Evolutionary conservation across 2,888 invertebrate species (phyloP), one percentile per base, ranked within the genome.

Genomic region (Trichogramma dendrolimi): DNA sequence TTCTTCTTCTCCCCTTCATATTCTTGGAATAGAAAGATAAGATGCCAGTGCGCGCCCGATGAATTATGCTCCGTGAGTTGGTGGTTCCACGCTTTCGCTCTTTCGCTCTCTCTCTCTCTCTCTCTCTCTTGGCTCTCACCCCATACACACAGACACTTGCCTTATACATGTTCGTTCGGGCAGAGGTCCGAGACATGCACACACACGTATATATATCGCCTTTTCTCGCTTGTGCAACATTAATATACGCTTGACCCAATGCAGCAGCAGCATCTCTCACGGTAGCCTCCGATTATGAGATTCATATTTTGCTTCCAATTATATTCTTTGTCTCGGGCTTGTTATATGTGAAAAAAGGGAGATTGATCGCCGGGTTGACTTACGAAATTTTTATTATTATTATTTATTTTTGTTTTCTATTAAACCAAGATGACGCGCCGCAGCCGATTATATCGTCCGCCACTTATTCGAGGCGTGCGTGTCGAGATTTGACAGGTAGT

Each of bases 221-320:
- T 27, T 27, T 27, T 27, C 27, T 27, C 27, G 27, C 27, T 27
- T 27, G 27, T 27, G 27, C 27, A 27, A 27, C 27, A 27, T 27
- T 27, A 27, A 27, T 27, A 27, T 27, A 27, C 1, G 27, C 27
- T 27, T 27, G 27, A 27, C 27, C 27, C 27, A 27, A 27, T 27
- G 27, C 27, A 27, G 27, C 27, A 27, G 27, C 27, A 27, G 27
- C 27, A 27, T 27, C 27, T 27, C 27, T 27, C 51, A 64, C 66
- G 61, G 62, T 67, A 67, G 68, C 64, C 59, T 38, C 38, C 58
- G 56, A 62, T 55, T 61, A 55, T 46, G 61, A 71, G 71, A 72
- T 74, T 71, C 71, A 73, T 73, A 73, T 73, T 69, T 27, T 70
- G 67, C 67, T 65, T 68, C 66, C 70, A 71, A 73, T 74, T 71